Evolutionary conservation across 2,888 invertebrate genomes (phyloP).

Genomic region (Perizoma flavofasciatum): DNA sequence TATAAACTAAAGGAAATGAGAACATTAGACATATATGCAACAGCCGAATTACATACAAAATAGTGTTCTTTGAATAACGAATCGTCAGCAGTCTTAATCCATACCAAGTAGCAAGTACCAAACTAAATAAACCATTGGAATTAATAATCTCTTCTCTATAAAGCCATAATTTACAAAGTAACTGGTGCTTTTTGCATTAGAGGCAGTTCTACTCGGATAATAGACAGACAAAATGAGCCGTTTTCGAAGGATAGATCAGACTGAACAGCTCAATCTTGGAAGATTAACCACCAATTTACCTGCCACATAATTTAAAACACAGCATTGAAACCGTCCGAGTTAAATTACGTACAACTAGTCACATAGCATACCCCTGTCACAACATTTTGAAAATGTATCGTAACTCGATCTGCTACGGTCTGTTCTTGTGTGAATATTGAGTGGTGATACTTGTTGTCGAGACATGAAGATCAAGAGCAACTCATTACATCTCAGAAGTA

Average conservation of each 20-base stretch:
- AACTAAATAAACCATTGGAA: neutral
- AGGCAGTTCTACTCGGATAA: neutral
- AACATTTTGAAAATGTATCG: conserved; percentile 7
- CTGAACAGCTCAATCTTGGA: conserved; percentile 24
- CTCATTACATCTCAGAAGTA: conserved; percentile 31
- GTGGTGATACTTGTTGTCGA: conserved; percentile 9
- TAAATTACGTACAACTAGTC: conserved; percentile 4
- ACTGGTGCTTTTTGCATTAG: conserved; percentile 10
- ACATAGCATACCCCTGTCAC: conserved; percentile 2
- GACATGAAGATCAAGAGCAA: conserved; percentile 27
- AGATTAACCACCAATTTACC: conserved; percentile 24
- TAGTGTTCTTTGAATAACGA: conserved; percentile 1
- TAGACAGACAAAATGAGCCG: conserved; percentile 12
- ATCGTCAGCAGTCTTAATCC: conserved; percentile 3
- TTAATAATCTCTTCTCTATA: neutral
- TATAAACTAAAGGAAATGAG: conserved; percentile 10
- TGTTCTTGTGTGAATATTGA: conserved; percentile 18
- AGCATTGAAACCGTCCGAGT: conserved; percentile 14
- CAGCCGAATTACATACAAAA: conserved; percentile 9
- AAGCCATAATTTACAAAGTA: conserved; percentile 6
- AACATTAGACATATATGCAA: conserved; percentile 1
- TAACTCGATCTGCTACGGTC: conserved; percentile 8
- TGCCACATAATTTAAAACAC: conserved; percentile 24
- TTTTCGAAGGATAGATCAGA: conserved; percentile 8
- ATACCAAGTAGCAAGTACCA: neutral